These are phyloP conservation scores for Ceyx cyanopectus DNA, from an alignment of 2,113 vertebrate species.

Conservation along the genomic window DNA sequence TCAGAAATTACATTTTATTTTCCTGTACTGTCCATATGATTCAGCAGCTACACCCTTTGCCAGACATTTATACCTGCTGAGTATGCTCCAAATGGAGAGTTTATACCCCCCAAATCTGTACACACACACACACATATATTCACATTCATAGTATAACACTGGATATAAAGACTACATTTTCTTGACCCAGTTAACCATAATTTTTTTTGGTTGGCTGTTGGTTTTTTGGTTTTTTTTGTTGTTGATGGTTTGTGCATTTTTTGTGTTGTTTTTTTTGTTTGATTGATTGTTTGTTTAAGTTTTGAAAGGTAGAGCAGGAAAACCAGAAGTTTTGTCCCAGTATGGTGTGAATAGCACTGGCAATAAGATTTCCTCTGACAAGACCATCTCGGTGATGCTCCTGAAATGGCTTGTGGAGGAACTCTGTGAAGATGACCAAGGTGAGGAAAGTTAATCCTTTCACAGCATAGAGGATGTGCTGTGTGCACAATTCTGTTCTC, in stretches of 20 bases:
- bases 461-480: rapidly evolving
- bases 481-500: background rate
- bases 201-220: background rate
- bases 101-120: no score
- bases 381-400: rapidly evolving
- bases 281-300: background rate
- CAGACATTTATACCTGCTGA: background rate
- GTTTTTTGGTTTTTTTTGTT: no score
- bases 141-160: background rate
- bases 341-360: background rate
- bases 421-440: slow-evolving; percentile 22
- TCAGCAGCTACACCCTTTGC: background rate
- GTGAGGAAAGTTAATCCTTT: background rate
- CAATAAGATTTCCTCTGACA: background rate
- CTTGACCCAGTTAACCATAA: background rate
- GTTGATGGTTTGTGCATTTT: no score
- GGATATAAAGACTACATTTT: background rate
- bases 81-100: background rate
- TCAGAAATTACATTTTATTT: background rate
- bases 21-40: background rate
- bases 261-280: no score
- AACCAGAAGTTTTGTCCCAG: background rate
- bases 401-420: slow-evolving; percentile 36
- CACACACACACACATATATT: background rate
- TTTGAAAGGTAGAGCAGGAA: background rate